A percentile compares a stretch with the other conserved stretches of the same genome.
Conservation (phyloP, 2,113 vertebrate genomes). For the Conger conger region DNA sequence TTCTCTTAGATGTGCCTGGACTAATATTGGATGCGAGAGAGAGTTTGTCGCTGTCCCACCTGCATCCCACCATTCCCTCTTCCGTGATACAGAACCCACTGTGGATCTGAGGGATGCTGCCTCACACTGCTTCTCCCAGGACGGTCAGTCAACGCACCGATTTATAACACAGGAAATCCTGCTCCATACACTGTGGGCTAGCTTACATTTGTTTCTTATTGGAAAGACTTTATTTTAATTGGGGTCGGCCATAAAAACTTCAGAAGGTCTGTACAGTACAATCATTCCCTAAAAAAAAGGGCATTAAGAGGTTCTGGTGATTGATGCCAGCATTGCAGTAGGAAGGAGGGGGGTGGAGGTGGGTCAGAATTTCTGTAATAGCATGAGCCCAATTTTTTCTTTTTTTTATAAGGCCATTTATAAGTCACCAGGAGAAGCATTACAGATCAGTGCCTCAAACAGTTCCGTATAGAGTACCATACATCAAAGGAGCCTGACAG, state of each 20-base stretch:
- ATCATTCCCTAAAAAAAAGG: slow-evolving; percentile 55
- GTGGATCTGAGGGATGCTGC: neutral
- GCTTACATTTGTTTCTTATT: slow-evolving; percentile 16
- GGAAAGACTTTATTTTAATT: slow-evolving; percentile 18
- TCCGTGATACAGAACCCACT: neutral
- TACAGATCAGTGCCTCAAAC: neutral
- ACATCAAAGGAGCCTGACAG: slow-evolving; percentile 17
- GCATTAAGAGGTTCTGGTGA: slow-evolving; percentile 67
- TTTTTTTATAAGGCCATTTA: slow-evolving; percentile 61
- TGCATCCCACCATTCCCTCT: neutral
- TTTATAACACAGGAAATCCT: slow-evolving; percentile 25
- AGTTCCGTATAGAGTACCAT: neutral
- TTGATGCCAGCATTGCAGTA: slow-evolving; percentile 49
- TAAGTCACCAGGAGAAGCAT: slow-evolving; percentile 37
- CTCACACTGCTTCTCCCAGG: slow-evolving; percentile 35
- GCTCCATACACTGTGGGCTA: neutral
- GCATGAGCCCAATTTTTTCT: slow-evolving; percentile 38
- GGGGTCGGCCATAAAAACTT: slow-evolving; percentile 39
- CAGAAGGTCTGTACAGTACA: slow-evolving; percentile 35
- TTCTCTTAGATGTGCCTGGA: neutral
- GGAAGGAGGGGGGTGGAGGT: slow-evolving; percentile 32
- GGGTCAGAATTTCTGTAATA: slow-evolving; percentile 2
- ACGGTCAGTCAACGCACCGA: slow-evolving; percentile 15
- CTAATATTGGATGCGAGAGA: neutral
- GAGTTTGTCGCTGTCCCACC: neutral